Conservation (phyloP, 2,888 invertebrate species). For the Drosophila pseudotakahashii region DNA sequence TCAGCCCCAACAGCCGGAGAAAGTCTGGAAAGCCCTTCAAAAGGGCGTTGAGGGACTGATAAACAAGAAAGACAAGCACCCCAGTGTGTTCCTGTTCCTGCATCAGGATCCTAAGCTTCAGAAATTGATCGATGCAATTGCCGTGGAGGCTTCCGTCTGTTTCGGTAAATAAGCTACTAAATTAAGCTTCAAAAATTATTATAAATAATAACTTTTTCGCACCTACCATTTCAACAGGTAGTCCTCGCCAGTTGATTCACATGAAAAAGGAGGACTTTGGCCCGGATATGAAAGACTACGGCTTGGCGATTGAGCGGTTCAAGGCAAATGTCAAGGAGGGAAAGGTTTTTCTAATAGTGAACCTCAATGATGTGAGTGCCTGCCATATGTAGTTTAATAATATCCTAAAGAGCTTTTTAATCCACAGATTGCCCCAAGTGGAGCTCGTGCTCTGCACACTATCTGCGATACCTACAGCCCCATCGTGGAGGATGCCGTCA, state of each 20-base stretch:
- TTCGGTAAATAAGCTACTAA: slow-evolving; percentile 64
- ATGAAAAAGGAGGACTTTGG: slow-evolving; percentile 70
- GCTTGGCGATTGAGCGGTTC: slow-evolving; percentile 76
- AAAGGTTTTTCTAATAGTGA: slow-evolving; percentile 78
- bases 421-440: slow-evolving; percentile 74
- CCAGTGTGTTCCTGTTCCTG: slow-evolving; percentile 77
- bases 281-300: slow-evolving; percentile 70
- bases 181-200: too few relatives aligned
- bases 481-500: slow-evolving; percentile 83
- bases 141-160: slow-evolving; percentile 67
- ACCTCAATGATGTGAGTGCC: slow-evolving; percentile 78
- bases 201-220: too few relatives aligned
- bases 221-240: slow-evolving; percentile 42
- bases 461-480: slow-evolving; percentile 86
- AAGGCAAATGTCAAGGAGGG: slow-evolving; percentile 72
- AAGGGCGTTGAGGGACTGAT: slow-evolving; percentile 70
- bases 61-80: slow-evolving; percentile 59
- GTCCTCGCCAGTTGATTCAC: slow-evolving; percentile 51
- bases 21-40: slow-evolving; percentile 66
- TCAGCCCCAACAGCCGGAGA: slow-evolving; percentile 55
- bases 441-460: slow-evolving; percentile 85
- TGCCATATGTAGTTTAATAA: too few relatives aligned
- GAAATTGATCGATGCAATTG: slow-evolving; percentile 69
- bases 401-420: too few relatives aligned
- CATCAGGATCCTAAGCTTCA: slow-evolving; percentile 48